Base-by-base conservation (phyloP, 2,888 invertebrate species). In the Protophormia terraenovae region DNA sequence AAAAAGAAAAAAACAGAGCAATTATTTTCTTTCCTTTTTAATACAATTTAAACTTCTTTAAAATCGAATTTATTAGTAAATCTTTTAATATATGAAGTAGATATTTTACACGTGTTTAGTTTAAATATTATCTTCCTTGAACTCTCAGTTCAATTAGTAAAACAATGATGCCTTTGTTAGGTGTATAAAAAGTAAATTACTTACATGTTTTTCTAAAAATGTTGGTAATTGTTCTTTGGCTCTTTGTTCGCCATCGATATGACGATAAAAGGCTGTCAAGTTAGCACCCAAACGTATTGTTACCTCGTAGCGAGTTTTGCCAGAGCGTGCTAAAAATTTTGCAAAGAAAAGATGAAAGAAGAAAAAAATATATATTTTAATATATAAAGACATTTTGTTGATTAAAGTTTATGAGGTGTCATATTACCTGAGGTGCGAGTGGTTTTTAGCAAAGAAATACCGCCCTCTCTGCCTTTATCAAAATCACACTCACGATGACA, bases 211-310 rank as follows among this genome's bases (percentile, higher is more conserved):
- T 78, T 93, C 92, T 87, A 93, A 87, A 38, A 91, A 87, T 53
- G 89, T 87, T 8, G 92, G 90, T 77, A 92, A 80, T 87, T 92
- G 91, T 75, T 90, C 90, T 27, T 86, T 87, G 7, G 88, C 73
- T n/a, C 87, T 87, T 24, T 91, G 91, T 10, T 87, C 87, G 7
- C 89, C 86, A 62, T 91, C 92, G 12, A 88, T 86, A 76, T 90
- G 87, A 41, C 92, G 90, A 89, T 92, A 91, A 67, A 89, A 90
- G n/a, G 90, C 90, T 47, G 92, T 92, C 6, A 92, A 87, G 87
- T 92, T 92, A 66, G 91, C 91, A n/a, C 92, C 92, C 55, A 92
- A 89, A 12, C 92, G 89, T 89, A 93, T 92, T 72, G 93, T 93
- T 38, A 92, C 92, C 87, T 93, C 92, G 58, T 91, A 93, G 66